Base-by-base conservation (phyloP, 2,113 vertebrate species). In the Odobenus rosmarus region DNA sequence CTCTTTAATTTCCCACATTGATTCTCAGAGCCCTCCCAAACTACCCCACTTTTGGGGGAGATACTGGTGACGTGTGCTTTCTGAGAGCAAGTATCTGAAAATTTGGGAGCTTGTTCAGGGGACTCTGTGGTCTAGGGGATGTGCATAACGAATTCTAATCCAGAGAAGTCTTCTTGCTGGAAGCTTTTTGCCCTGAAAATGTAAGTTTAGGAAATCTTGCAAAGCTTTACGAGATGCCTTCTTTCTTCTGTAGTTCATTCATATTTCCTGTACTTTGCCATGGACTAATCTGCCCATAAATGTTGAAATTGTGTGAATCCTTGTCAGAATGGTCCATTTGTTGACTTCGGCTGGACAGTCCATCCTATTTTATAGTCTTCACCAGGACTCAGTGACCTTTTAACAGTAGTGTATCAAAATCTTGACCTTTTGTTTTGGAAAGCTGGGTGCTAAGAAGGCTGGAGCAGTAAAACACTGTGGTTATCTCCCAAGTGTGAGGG, bases 361-460 rank as follows among this genome's bases (percentile, higher is more conserved):
- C 10, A 42, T 24, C 36, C 71, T 96, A 16, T 82, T 96, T 97
- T 90, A 79, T 24, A 93, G 71, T 97, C 85, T 83, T 13, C 7
- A 42, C 62, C 82, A 96, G 18, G 90, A 81, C 42, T 71, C 77
- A 9, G 69, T 96, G 94, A 93, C 89, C 82, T 96, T 96, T 90
- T 59, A 72, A 71, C 36, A 62, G 67, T 62, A 36, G 21, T 18
- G 15, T 5, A 62, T 81, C 57, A 62, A 67, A 89, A 69, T 84
- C n/a, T 53, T 94, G 72, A 97, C 93, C 84, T 97, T 97, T 71
- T 61, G 64, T 51, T 94, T 94, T 67, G 49, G 53, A 94, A 85
- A 96, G 31, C 74, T 46, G 72, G 77, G 51, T 86, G 61, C 80
- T 94, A 69, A 53, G 53, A 53, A 46, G 26, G 13, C 23, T 79